Evolutionary conservation across 92 coral and sea anemone genomes (phyloP), one percentile per base, ranked within the genome.

Genomic region (Siderastrea radians): DNA sequence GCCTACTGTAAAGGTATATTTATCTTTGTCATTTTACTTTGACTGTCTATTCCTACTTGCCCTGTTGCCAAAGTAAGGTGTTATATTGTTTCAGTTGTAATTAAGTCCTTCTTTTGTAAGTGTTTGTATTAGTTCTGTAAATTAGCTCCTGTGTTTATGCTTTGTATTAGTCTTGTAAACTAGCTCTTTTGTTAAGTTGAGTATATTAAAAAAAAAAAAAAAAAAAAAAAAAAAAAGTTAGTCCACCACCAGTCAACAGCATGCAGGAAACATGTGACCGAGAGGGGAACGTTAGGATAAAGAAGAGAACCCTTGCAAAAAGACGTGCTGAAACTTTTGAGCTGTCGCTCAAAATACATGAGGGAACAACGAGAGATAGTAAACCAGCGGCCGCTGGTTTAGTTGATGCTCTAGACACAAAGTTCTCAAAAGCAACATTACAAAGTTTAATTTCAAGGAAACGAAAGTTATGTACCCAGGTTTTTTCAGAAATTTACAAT

Each of bases 401-500:
- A 68, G 67, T 85, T 19, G 63, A 38, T 7, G 49, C 38, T 53
- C 78, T 68, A n/a, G 87, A 84, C 38, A 75, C 81, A 74, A 92
- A 92, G 77, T 57, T 81, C 48, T 84, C 88, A 14, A 58, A 61
- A 63, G 73, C 78, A 67, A 58, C 52, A 64, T 85, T 89, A 80
- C 65, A 74, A 44, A 81, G 95, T 50, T 51, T 71, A 49, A 73
- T 92, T 77, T 85, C 91, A 65, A 75, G 82, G 72, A 84, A 89
- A 75, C 58, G 85, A 59, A 92, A 85, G 78, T 70, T 92, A 51
- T 89, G 88, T 78, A 57, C 82, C 68, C 87, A 85, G 76, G 93
- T 89, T 84, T 92, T 92, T 61, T 93, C 95, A 60, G 78, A 84
- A 16, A 89, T 92, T 66, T 67, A 92, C 79, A 92, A 92, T 61